Percentiles rank a stretch among this genome's conserved stretches.
phyloP scores from a whole-genome alignment of 2,113 vertebrate species.

The Aspidoscelis tigris region DNA sequence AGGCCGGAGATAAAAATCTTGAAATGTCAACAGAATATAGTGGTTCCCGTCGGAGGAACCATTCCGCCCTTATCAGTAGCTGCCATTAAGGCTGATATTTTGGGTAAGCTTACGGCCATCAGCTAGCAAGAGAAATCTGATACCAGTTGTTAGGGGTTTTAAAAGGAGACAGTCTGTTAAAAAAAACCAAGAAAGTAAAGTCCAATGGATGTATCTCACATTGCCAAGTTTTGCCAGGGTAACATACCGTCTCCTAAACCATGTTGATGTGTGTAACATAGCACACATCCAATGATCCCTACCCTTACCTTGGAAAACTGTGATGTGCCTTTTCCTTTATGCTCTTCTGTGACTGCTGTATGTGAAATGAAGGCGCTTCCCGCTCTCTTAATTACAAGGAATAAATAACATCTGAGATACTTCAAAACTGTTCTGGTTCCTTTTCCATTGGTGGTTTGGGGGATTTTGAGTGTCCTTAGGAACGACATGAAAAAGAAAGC shows the following conservation, averaged over 20 bases:
- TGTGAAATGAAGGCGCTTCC: constrained; percentile 5
- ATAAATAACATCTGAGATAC: constrained; percentile 68
- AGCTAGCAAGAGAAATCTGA: neutral
- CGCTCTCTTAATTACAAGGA: constrained; percentile 49
- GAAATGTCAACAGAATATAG: constrained; percentile 24
- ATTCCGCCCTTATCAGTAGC: neutral
- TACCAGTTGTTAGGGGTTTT: constrained; percentile 16
- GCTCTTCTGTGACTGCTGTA: no score
- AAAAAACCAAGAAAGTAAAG: neutral
- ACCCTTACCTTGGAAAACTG: no score
- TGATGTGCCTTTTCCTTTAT: no score
- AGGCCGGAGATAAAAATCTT: constrained; percentile 25
- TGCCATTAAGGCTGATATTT: neutral
- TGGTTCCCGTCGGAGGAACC: neutral
- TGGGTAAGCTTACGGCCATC: rapidly evolving
- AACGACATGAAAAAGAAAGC: no score
- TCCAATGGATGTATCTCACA: no score
- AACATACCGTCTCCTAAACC: neutral
- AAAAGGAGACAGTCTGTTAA: neutral
- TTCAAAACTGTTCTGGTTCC: neutral
- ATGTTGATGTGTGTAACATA: no score
- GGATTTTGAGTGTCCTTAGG: neutral
- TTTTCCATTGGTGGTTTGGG: neutral
- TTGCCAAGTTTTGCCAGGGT: neutral
- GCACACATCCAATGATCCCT: no score